Conservation (phyloP, 2,797 vertebrate genomes). For the Ataeniobius toweri region DNA sequence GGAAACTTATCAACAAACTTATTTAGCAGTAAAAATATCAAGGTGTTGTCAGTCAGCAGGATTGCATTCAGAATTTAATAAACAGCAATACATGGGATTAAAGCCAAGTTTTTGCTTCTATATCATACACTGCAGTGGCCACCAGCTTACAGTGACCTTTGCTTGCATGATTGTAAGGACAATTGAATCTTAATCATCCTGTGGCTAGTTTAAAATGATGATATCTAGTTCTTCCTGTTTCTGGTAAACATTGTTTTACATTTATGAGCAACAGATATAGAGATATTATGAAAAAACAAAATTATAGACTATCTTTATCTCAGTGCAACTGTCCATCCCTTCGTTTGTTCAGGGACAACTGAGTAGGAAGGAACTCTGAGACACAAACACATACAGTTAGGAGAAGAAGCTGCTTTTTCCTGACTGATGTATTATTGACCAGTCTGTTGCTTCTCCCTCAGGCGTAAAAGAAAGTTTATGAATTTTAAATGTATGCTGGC, state of each 20-base stretch:
- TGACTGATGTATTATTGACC: constrained; percentile 54
- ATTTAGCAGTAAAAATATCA: too few relatives aligned
- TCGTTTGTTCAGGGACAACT: constrained; percentile 9
- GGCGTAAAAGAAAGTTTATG: constrained; percentile 15
- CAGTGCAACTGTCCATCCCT: constrained; percentile 10
- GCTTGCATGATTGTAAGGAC: constrained; percentile 52
- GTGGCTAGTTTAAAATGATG: constrained; percentile 34
- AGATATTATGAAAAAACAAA: background rate
- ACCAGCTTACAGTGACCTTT: constrained; percentile 61
- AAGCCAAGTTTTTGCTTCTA: background rate
- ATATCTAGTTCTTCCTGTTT: constrained; percentile 41
- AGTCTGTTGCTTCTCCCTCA: constrained; percentile 39
- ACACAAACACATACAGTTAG: constrained; percentile 28
- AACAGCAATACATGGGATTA: background rate
- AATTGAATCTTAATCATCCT: constrained; percentile 63
- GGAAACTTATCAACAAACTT: too few relatives aligned
- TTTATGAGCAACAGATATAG: constrained; percentile 14
- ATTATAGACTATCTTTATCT: background rate
- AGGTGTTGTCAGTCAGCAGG: background rate
- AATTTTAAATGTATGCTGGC: constrained; percentile 3
- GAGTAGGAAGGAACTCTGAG: constrained; percentile 16
- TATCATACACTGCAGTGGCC: constrained; percentile 21
- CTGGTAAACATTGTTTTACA: constrained; percentile 21
- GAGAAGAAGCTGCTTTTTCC: constrained; percentile 10
- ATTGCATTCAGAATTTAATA: background rate